Conservation (phyloP, 2,113 vertebrate species). For the Antechinus flavipes region DNA sequence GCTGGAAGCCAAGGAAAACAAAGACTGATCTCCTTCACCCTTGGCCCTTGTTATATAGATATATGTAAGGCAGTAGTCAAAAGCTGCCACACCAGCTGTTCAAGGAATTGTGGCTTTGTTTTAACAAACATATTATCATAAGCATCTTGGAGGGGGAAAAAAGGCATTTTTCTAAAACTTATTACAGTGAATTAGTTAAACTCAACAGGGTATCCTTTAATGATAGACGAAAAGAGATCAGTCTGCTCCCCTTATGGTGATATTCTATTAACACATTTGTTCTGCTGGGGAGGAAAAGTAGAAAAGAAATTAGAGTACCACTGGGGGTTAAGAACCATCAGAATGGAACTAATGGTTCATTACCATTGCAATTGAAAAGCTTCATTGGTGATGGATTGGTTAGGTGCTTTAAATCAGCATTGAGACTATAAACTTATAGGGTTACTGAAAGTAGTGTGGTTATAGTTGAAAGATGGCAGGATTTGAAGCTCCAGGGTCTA, state of each 20-base stretch:
- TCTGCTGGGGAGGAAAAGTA: conserved; percentile 49
- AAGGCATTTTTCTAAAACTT: neutral
- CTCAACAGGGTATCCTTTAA: conserved; percentile 27
- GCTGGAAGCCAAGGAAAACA: neutral
- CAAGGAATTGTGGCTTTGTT: neutral
- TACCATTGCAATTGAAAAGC: conserved; percentile 58
- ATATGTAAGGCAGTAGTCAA: neutral
- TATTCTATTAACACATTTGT: conserved; percentile 57
- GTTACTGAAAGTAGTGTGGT: conserved; percentile 41
- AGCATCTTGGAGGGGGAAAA: conserved; percentile 8
- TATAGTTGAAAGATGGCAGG: neutral
- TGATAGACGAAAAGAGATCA: conserved; percentile 26
- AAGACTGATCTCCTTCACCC: neutral
- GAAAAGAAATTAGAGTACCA: conserved; percentile 47
- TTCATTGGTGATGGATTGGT: conserved; percentile 50
- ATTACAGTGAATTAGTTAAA: conserved; percentile 20
- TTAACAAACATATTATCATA: conserved; percentile 32
- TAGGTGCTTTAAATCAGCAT: conserved; percentile 49
- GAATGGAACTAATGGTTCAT: conserved; percentile 54
- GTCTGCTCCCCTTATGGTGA: conserved; percentile 30
- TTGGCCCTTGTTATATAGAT: neutral
- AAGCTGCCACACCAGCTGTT: neutral
- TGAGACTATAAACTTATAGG: conserved; percentile 56
- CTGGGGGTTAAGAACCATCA: conserved; percentile 45
- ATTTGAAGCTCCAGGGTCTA: neutral